Base-by-base conservation (phyloP, 2,113 vertebrate genomes). In the Esox niger region DNA sequence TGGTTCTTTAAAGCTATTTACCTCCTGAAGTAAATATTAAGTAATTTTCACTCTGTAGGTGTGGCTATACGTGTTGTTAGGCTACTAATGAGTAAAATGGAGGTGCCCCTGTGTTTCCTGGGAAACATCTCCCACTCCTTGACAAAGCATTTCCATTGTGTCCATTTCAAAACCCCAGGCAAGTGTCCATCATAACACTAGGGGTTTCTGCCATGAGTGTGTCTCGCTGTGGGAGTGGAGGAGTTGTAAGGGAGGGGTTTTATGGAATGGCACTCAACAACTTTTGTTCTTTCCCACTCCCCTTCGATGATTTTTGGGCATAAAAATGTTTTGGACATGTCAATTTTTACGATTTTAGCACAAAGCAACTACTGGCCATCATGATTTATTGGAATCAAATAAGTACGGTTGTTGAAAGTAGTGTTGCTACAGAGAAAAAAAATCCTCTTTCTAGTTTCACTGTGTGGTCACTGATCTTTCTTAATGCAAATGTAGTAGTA, bases 121-220 rank as follows among this genome's bases (percentile, higher is more conserved):
- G 75, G 82, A 73, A 11, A 38, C 26, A 26, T 66, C 52, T 55
- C 32, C 9, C 69, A 15, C 70, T 62, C 68, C 25, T 55, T 56
- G 46, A 21, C 60, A 60, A 26, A 67, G 23, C 43, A 4, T 5
- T 31, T 1, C 26, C 27, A 2, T 26, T 63, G 57, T 59, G 65
- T 68, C 59, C 31, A 55, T 56, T 58, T 71, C 75, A 75, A 54
- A 68, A 6, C 69, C n/a, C n/a, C n/a, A n/a, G 35, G 58, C 31
- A n/a, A 13, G 43, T 4, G 73, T 81, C 79, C 77, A 75, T 77
- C 69, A 78, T 2, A 79, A 33, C 76, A 55, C 54, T 23, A 31
- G 66, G 61, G 72, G 60, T 49, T 66, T 69, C 66, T 59, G 58
- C 54, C 35, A 17, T 52, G 11, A 64, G n/a, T 17, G 31, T 59